phyloP scores from a whole-genome alignment of 2,113 vertebrate species.

The Vicugna pacos region DNA sequence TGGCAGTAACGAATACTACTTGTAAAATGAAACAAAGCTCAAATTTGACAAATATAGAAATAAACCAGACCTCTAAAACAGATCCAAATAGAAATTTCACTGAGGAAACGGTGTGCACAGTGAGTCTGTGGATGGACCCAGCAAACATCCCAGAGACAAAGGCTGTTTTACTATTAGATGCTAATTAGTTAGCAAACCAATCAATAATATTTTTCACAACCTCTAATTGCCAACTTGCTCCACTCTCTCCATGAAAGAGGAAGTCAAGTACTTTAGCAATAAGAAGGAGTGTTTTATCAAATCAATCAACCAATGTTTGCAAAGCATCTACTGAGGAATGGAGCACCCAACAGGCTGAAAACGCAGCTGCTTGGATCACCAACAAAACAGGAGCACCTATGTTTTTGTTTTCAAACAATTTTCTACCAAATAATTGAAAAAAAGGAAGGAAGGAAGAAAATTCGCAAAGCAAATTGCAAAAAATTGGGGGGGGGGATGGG shows the following conservation, averaged over 20 bases:
- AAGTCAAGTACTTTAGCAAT: not conserved
- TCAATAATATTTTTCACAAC: conserved; percentile 26
- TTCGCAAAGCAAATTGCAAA: not conserved
- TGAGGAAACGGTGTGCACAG: not conserved
- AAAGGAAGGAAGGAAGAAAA: not conserved
- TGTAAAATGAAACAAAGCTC: not conserved
- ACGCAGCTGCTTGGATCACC: not conserved
- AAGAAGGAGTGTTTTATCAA: not conserved
- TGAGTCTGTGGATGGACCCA: not conserved
- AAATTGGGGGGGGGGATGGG: not conserved
- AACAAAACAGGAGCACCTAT: not conserved
- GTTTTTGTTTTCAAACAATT: conserved; percentile 38
- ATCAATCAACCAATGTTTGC: not conserved
- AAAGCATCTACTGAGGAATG: not conserved
- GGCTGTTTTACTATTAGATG: not conserved
- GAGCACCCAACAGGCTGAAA: accelerated
- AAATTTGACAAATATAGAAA: conserved; percentile 8
- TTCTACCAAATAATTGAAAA: not conserved
- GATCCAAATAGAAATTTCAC: conserved; percentile 1
- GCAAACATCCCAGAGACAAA: not conserved
- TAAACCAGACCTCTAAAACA: not conserved
- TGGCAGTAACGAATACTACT: not conserved
- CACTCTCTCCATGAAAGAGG: not conserved
- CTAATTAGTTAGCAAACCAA: conserved; percentile 34
- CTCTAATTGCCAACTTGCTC: not conserved